phyloP scores from a whole-genome alignment of 53 echinoderm and acorn worm species.

The Arbacia lixula region DNA sequence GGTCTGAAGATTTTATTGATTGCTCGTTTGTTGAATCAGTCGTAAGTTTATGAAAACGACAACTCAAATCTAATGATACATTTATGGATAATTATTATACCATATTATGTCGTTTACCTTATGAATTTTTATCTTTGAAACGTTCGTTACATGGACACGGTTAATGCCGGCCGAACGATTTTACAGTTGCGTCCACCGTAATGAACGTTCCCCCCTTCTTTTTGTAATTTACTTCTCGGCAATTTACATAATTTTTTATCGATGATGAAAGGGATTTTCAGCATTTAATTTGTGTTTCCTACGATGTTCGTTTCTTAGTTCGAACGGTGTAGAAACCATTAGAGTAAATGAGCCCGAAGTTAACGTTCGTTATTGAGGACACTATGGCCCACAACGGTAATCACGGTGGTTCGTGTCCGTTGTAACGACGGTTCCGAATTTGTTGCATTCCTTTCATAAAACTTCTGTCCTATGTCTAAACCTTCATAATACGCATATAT shows the following conservation, averaged over 20 bases:
- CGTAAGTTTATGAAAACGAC: constrained; percentile 1
- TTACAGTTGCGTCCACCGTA: background rate
- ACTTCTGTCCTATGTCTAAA: background rate
- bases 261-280: background rate
- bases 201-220: background rate
- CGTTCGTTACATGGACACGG: constrained; percentile 10
- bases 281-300: background rate
- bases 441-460: background rate
- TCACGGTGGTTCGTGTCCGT: background rate
- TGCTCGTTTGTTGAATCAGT: background rate
- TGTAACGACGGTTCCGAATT: constrained; percentile 12
- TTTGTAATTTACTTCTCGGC: background rate
- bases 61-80: background rate
- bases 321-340: background rate
- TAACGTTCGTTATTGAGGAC: constrained; percentile 12
- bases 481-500: background rate
- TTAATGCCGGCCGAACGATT: background rate
- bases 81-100: background rate
- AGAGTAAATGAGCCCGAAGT: background rate
- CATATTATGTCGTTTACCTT: background rate
- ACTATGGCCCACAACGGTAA: constrained; percentile 1
- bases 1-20: background rate
- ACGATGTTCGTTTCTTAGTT: background rate
- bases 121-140: background rate
- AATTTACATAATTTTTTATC: background rate